Evolutionary conservation across 2,888 invertebrate species (phyloP).

Genomic region (Scaptomyza caliginosa): DNA sequence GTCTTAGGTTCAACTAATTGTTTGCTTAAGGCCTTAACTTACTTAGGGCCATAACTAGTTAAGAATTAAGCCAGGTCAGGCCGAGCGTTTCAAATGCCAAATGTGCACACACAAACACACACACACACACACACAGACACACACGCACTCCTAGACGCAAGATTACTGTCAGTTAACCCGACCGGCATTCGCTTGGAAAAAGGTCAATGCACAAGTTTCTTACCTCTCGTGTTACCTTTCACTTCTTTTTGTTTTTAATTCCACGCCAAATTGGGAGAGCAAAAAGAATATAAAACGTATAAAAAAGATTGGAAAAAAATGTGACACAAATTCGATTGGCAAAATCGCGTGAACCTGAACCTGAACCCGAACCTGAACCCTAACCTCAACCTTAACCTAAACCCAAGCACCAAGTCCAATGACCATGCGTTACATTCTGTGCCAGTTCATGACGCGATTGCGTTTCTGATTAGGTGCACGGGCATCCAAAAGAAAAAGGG

Average conservation of each 20-base stretch:
- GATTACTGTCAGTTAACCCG: slow-evolving; percentile 44
- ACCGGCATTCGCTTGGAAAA: slow-evolving; percentile 64
- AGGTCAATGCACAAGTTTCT: slow-evolving; percentile 67
- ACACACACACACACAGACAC: slow-evolving; percentile 8
- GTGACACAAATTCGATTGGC: slow-evolving; percentile 63
- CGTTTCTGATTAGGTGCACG: slow-evolving; percentile 55
- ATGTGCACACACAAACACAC: background rate
- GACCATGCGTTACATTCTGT: slow-evolving; percentile 25
- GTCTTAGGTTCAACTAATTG: slow-evolving; percentile 36
- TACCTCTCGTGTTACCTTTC: slow-evolving; percentile 30
- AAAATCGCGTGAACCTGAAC: slow-evolving; percentile 33
- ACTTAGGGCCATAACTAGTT: slow-evolving; percentile 39
- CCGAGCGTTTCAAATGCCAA: slow-evolving; percentile 10
- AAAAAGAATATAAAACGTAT: background rate
- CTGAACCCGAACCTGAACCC: background rate
- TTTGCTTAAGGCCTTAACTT: slow-evolving; percentile 17
- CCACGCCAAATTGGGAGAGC: slow-evolving; percentile 2
- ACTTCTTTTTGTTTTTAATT: slow-evolving; percentile 24
- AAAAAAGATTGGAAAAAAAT: slow-evolving; percentile 31
- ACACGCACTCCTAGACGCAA: background rate
- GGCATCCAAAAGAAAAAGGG: slow-evolving; percentile 43
- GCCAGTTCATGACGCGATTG: slow-evolving; percentile 40
- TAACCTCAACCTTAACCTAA: slow-evolving; percentile 37
- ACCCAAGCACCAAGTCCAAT: slow-evolving; percentile 49
- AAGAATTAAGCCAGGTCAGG: slow-evolving; percentile 47